Evolutionary conservation across 35 echinoderm and acorn worm genomes (phyloP).

Genomic region (Heliocidaris tuberculata): DNA sequence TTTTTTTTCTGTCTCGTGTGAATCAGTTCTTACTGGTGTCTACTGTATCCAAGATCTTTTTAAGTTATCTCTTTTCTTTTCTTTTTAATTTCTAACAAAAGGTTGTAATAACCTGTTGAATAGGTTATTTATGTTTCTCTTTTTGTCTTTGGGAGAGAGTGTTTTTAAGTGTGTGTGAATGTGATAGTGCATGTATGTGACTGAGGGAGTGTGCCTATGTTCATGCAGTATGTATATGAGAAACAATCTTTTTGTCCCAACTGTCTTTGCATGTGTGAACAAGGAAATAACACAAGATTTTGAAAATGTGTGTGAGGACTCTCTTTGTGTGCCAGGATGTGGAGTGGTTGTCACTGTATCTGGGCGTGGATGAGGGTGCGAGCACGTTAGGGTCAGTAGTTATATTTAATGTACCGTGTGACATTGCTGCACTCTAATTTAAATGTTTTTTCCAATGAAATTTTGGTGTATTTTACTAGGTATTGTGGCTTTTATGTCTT

Average conservation of each 20-base stretch:
- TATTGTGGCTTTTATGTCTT: conserved; percentile 56
- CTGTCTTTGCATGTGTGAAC: conserved; percentile 45
- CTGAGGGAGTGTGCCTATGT: conserved; percentile 34
- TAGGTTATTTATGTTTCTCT: conserved; percentile 44
- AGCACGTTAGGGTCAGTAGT: conserved; percentile 50
- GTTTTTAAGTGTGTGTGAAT: conserved; percentile 41
- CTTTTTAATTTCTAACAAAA: conserved; percentile 36
- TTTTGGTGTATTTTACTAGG: conserved; percentile 56
- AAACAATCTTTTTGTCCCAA: conserved; percentile 38
- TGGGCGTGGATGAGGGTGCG: conserved; percentile 35
- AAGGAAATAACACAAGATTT: conserved; percentile 54
- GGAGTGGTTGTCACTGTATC: conserved; percentile 34
- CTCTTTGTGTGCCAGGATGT: conserved; percentile 43
- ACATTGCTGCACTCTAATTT: conserved; percentile 55
- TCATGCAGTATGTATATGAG: conserved; percentile 29
- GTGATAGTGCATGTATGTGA: neutral
- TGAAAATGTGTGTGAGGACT: conserved; percentile 46
- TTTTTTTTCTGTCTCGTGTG: conserved; percentile 41
- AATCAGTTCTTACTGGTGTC: conserved; percentile 47
- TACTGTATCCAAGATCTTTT: conserved; percentile 34
- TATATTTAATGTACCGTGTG: conserved; percentile 53
- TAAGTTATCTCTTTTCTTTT: conserved; percentile 38
- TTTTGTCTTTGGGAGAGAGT: conserved; percentile 36
- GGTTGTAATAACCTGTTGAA: conserved; percentile 42
- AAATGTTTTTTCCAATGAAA: conserved; percentile 56